Conservation (phyloP, 2,888 invertebrate species). For the Crematogaster levior region DNA sequence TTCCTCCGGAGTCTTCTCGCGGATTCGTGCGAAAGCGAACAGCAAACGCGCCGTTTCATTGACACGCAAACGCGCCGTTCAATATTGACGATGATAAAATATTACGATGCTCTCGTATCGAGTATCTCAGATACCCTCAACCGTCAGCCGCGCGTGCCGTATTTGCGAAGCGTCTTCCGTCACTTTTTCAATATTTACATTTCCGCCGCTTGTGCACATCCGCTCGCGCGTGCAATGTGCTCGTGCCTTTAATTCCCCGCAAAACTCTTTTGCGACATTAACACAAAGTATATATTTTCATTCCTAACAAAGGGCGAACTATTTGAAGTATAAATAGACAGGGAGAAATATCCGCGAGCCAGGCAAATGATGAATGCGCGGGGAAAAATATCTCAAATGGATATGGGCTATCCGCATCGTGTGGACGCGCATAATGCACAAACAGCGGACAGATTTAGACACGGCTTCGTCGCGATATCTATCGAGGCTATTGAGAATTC, state of each 20-base stretch:
- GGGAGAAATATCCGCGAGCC: constrained; percentile 16
- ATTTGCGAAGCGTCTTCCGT: constrained; percentile 9
- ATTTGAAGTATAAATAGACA: constrained; percentile 32
- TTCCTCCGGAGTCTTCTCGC: background rate
- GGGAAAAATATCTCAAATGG: constrained; percentile 14
- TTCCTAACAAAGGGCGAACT: background rate
- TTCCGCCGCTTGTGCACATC: background rate
- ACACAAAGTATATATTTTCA: constrained; percentile 26
- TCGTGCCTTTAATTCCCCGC: constrained; percentile 12
- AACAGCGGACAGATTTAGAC: constrained; percentile 51
- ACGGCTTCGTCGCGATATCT: constrained; percentile 40
- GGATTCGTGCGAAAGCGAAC: constrained; percentile 19
- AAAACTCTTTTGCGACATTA: constrained; percentile 24
- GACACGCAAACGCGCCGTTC: constrained; percentile 22
- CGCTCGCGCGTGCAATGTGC: constrained; percentile 8
- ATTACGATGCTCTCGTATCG: constrained; percentile 20
- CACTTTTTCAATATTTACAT: constrained; percentile 34
- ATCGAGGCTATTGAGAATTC: constrained; percentile 57
- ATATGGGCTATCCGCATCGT: background rate
- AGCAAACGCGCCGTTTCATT: constrained; percentile 17
- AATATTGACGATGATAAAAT: constrained; percentile 45
- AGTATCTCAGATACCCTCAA: constrained; percentile 20
- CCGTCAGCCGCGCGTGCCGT: background rate
- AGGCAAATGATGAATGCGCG: background rate
- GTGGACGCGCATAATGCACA: constrained; percentile 42